phyloP scores from a whole-genome alignment of 2,888 invertebrate genomes.

The Coenonympha arcania region DNA sequence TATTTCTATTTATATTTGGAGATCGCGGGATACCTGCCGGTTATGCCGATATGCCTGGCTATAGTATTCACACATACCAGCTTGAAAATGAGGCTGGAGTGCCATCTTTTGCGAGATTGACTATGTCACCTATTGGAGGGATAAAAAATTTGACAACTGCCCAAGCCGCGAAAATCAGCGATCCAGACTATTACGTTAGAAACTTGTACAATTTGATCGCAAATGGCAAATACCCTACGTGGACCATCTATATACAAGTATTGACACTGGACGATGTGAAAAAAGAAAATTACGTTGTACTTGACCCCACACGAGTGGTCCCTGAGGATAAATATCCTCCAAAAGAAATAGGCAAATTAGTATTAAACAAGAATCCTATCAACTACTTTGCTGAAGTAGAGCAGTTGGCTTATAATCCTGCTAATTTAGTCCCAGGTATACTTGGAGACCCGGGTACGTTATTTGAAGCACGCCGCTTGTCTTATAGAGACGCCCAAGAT shows the following conservation, averaged over 20 bases:
- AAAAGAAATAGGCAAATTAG: too few relatives aligned
- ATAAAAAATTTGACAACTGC: slow-evolving; percentile 80
- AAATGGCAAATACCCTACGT: slow-evolving; percentile 78
- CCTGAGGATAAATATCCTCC: too few relatives aligned
- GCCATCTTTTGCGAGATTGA: slow-evolving; percentile 86
- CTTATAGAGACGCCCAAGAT: slow-evolving; percentile 89
- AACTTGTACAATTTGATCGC: slow-evolving; percentile 89
- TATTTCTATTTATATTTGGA: slow-evolving; percentile 82
- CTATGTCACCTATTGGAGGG: slow-evolving; percentile 89
- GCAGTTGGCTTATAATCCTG: slow-evolving; percentile 89
- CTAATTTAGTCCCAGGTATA: slow-evolving; percentile 90
- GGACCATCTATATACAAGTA: slow-evolving; percentile 84
- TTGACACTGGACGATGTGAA: slow-evolving; percentile 87
- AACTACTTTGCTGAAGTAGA: slow-evolving; percentile 95
- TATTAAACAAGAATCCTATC: slow-evolving; percentile 88
- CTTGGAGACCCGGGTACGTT: slow-evolving; percentile 92
- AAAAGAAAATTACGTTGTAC: slow-evolving; percentile 84
- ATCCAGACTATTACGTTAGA: slow-evolving; percentile 91
- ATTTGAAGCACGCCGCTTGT: slow-evolving; percentile 85
- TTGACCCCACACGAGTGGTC: slow-evolving; percentile 92
- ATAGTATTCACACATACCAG: slow-evolving; percentile 91
- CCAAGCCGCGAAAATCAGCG: slow-evolving; percentile 66
- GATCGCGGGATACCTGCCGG: slow-evolving; percentile 93
- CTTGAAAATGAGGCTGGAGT: slow-evolving; percentile 81
- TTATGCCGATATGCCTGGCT: slow-evolving; percentile 90